A percentile compares a stretch with the other conserved stretches of the same genome.
Evolutionary conservation across 92 coral and sea anemone genomes (phyloP).

Genomic region (Diadumene lineata): DNA sequence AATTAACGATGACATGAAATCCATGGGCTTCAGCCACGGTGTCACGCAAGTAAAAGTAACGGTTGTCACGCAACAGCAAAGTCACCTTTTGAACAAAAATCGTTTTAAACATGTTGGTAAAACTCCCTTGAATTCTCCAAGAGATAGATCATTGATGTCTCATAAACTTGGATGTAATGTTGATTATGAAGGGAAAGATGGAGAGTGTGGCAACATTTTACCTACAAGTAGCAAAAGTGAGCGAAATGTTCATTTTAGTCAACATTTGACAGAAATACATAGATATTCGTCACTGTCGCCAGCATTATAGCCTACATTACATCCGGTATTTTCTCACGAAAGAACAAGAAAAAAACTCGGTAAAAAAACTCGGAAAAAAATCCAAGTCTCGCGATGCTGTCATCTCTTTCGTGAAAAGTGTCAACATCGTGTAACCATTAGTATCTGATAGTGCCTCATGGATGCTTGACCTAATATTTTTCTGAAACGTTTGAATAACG

Average conservation of each 20-base stretch:
- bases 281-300: constrained; percentile 53
- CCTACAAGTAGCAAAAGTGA: neutral
- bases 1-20: neutral
- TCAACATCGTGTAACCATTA: too few species aligned
- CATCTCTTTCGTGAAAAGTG: too few species aligned
- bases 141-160: neutral
- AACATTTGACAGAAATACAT: constrained; percentile 76
- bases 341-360: too few species aligned
- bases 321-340: too few species aligned
- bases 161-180: neutral
- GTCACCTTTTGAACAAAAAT: neutral
- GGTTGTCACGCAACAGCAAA: constrained; percentile 1
- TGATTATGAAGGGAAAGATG: neutral
- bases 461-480: too few species aligned
- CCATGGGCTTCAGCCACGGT: neutral
- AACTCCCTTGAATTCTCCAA: neutral
- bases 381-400: too few species aligned
- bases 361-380: too few species aligned
- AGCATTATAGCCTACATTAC: neutral
- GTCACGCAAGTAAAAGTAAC: constrained; percentile 7
- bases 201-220: neutral
- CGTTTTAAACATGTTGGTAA: neutral
- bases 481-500: too few species aligned
- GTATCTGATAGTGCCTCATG: too few species aligned
- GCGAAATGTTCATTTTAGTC: constrained; percentile 74